Percentiles rank a stretch among this genome's conserved stretches.
Conservation (phyloP, 2,888 invertebrate species). For the Tetragnatha montana region DNA sequence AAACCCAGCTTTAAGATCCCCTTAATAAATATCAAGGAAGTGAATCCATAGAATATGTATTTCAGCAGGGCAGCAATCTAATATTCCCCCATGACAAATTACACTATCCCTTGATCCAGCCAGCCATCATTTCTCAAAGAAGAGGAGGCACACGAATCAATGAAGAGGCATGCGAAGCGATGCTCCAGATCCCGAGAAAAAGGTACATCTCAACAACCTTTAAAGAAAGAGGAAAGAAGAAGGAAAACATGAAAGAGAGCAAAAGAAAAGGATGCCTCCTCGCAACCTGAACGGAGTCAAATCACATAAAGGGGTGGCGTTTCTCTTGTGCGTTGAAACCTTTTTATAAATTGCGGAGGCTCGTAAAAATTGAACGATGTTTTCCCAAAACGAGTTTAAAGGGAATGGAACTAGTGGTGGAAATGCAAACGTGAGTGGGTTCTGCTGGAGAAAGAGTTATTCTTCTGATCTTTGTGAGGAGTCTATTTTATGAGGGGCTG, state of each 20-base stretch:
- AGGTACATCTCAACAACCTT: conserved; percentile 7
- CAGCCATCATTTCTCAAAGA: conserved; percentile 25
- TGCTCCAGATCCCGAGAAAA: conserved; percentile 24
- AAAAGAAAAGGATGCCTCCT: conserved; percentile 18
- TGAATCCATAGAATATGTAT: neutral
- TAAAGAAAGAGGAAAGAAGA: conserved; percentile 14
- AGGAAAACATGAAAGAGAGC: neutral
- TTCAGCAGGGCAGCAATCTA: neutral
- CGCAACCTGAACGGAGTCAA: conserved; percentile 31
- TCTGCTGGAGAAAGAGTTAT: conserved; percentile 8
- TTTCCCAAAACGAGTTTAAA: conserved; percentile 54
- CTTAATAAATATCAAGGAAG: neutral
- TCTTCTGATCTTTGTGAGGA: conserved; percentile 10
- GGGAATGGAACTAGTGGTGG: conserved; percentile 27
- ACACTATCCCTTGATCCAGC: neutral
- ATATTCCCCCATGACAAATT: neutral
- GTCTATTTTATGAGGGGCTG: conserved; percentile 15
- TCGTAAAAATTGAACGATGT: conserved; percentile 51
- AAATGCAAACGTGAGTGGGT: conserved; percentile 47
- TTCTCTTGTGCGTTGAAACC: conserved; percentile 39
- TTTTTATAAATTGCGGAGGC: conserved; percentile 55
- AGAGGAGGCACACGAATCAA: conserved; percentile 24
- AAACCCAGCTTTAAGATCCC: too few species aligned
- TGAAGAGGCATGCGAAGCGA: conserved; percentile 27
- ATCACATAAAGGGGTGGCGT: conserved; percentile 25